Percentiles rank a stretch among this genome's conserved stretches.
These are phyloP conservation scores for Glaucopsyche alexis DNA, from an alignment of 2,888 invertebrate species.

Conservation along the genomic window DNA sequence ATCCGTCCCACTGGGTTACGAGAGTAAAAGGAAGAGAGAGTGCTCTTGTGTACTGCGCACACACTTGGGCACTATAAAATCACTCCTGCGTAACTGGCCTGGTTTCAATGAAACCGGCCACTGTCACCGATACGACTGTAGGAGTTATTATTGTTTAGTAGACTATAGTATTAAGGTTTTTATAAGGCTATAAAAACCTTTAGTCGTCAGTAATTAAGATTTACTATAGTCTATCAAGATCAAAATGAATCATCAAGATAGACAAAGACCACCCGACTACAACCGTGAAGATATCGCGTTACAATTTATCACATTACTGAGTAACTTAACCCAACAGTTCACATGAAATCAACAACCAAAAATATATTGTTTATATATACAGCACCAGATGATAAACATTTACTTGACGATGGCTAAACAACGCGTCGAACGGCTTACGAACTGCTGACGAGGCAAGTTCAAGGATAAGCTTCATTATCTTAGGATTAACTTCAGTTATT, in stretches of 20 bases:
- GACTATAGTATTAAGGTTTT: no score
- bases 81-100: no score
- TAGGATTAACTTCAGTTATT: neutral
- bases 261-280: neutral
- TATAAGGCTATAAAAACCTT: no score
- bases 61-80: no score
- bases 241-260: neutral
- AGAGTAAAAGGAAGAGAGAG: no score
- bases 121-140: no score
- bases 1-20: no score
- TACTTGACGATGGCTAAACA: neutral
- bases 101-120: no score
- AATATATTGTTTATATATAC: slow-evolving; percentile 4
- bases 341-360: neutral
- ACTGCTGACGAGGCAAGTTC: slow-evolving; percentile 3
- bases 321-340: neutral
- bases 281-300: neutral
- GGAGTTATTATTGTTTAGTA: no score
- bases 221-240: neutral
- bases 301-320: neutral
- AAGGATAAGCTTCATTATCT: slow-evolving; percentile 16
- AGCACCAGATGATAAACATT: slow-evolving; percentile 16
- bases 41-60: no score
- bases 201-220: no score
- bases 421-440: neutral